A percentile compares a stretch with the other conserved stretches of the same genome.
Conservation (phyloP, 2,113 vertebrate genomes). For the Pyxicephalus adspersus region DNA sequence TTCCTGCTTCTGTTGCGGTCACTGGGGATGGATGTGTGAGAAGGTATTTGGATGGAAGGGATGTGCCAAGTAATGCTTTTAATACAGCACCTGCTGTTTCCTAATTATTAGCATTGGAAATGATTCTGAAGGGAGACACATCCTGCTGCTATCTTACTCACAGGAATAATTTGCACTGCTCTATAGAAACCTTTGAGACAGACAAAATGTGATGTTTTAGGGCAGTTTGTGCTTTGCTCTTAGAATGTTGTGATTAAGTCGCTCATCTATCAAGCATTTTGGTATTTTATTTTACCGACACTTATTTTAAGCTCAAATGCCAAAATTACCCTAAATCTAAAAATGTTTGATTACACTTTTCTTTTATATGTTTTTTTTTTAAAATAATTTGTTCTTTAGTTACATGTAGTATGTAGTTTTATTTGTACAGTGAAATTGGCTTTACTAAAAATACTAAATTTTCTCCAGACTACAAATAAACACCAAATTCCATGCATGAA, state of each 20-base stretch:
- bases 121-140: constrained; percentile 53
- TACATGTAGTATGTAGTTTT: too few species aligned
- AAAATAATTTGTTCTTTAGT: too few species aligned
- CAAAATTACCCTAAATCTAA: not conserved
- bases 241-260: constrained; percentile 10
- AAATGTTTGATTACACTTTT: too few species aligned
- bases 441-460: not conserved
- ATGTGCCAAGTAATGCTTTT: constrained; percentile 57
- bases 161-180: constrained; percentile 43
- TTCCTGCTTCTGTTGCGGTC: constrained; percentile 50
- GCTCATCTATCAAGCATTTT: not conserved
- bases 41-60: constrained; percentile 51
- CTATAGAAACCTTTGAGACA: constrained; percentile 42
- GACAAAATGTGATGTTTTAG: constrained; percentile 31
- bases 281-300: not conserved
- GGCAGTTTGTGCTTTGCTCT: not conserved
- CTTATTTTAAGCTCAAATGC: too few species aligned
- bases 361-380: too few species aligned
- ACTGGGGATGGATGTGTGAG: constrained; percentile 54
- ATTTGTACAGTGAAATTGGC: too few species aligned
- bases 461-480: not conserved
- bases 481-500: not conserved
- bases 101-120: constrained; percentile 57
- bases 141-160: constrained; percentile 53
- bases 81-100: constrained; percentile 56